phyloP scores from a whole-genome alignment of 2,797 vertebrate genomes.

The Serranus cabrilla region DNA sequence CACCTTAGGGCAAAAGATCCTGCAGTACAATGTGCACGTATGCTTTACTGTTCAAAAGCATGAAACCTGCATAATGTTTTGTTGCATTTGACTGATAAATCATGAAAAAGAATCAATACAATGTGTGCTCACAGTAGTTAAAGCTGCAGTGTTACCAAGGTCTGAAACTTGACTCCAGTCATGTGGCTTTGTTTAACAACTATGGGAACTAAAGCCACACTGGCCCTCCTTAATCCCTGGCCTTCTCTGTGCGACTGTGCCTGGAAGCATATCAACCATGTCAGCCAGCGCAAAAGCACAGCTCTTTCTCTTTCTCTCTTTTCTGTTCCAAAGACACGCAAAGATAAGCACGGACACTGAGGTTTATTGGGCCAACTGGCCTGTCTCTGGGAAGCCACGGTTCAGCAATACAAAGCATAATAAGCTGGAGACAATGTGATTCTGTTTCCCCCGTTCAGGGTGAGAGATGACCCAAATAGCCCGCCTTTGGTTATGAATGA shows the following conservation, averaged over 20 bases:
- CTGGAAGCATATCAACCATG: constrained; percentile 53
- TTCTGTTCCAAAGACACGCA: constrained; percentile 49
- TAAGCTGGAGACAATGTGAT: constrained; percentile 54
- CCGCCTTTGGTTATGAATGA: constrained; percentile 38
- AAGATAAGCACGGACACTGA: constrained; percentile 51
- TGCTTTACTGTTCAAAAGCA: not conserved
- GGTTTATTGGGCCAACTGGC: constrained; percentile 43
- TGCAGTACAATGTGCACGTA: not conserved
- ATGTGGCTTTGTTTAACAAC: constrained; percentile 74
- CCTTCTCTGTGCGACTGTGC: constrained; percentile 40
- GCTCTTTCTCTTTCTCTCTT: constrained; percentile 30
- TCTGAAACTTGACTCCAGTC: constrained; percentile 66
- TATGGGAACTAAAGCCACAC: constrained; percentile 60
- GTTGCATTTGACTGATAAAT: constrained; percentile 19
- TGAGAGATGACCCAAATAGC: constrained; percentile 55
- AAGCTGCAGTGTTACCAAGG: constrained; percentile 35
- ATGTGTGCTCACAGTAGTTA: constrained; percentile 29
- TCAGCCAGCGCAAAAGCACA: constrained; percentile 34
- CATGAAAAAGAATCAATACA: constrained; percentile 30
- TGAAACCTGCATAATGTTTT: not conserved
- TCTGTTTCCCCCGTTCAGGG: constrained; percentile 37
- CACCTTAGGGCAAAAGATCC: constrained; percentile 13
- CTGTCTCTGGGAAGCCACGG: constrained; percentile 35
- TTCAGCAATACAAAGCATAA: constrained; percentile 57
- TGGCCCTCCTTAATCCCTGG: constrained; percentile 44